phyloP scores from a whole-genome alignment of 2,113 vertebrate species.

The Hemiprocne comata region DNA sequence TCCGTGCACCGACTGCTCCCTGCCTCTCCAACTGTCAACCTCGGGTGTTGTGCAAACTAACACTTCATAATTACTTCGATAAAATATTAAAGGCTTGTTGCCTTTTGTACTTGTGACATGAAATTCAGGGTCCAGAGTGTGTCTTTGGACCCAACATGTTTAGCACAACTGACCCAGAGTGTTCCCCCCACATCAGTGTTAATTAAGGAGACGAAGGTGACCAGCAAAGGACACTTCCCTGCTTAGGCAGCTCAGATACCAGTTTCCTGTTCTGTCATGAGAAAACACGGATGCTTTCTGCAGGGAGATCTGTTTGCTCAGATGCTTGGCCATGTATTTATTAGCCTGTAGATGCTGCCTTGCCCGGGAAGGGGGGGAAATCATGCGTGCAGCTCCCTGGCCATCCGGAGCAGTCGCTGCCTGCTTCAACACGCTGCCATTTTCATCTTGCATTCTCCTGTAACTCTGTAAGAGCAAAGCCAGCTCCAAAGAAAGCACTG shows the following conservation, averaged over 20 bases:
- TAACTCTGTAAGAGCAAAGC: background rate
- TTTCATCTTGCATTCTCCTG: background rate
- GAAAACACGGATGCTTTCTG: background rate
- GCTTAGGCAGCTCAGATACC: background rate
- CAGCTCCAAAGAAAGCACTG: constrained; percentile 53
- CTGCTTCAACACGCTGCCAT: constrained; percentile 17
- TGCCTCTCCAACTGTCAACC: background rate
- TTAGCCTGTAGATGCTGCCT: background rate
- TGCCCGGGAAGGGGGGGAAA: background rate
- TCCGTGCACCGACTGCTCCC: fast-evolving
- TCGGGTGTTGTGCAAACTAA: background rate
- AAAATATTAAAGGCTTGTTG: background rate
- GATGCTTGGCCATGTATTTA: background rate
- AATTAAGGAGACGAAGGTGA: background rate
- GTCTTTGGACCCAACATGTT: background rate
- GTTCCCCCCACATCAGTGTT: background rate
- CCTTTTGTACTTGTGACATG: background rate
- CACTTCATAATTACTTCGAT: background rate
- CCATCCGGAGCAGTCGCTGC: background rate
- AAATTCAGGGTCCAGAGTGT: background rate
- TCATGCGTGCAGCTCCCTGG: background rate
- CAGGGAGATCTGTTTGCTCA: background rate
- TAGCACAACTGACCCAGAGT: background rate
- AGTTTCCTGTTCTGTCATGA: background rate
- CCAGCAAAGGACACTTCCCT: background rate